phyloP scores from a whole-genome alignment of 1,140 invertebrate genomes.

The Tetragonula clypearis region DNA sequence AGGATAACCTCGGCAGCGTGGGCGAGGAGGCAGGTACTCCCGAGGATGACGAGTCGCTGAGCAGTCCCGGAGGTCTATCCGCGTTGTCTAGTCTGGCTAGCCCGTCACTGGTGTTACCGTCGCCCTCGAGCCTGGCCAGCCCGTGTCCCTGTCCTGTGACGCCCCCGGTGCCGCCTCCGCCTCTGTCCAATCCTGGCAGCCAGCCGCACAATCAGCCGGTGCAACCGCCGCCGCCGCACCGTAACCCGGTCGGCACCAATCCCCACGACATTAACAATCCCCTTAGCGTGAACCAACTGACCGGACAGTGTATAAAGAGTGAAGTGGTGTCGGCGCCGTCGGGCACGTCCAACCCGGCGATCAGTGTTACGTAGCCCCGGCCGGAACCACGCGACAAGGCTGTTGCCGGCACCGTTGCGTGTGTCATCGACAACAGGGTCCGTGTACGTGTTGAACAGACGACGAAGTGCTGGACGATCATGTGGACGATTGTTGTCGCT shows the following conservation, averaged over 20 bases:
- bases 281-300: constrained; percentile 93
- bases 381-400: constrained; percentile 80
- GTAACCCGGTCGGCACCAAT: constrained; percentile 93
- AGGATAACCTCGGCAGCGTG: constrained; percentile 90
- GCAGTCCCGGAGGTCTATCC: constrained; percentile 89
- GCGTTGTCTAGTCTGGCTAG: constrained; percentile 90
- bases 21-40: constrained; percentile 86
- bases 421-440: constrained; percentile 78
- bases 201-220: constrained; percentile 61
- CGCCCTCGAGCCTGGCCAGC: constrained; percentile 86
- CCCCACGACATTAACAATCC: constrained; percentile 95
- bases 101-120: constrained; percentile 86
- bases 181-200: constrained; percentile 72
- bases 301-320: constrained; percentile 87
- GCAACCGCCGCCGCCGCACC: constrained; percentile 81
- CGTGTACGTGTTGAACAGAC: constrained; percentile 71
- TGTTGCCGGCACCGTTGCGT: constrained; percentile 69
- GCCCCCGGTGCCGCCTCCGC: constrained; percentile 79
- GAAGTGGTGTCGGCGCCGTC: constrained; percentile 77
- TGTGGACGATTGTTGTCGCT: background rate
- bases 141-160: constrained; percentile 82
- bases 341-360: constrained; percentile 83
- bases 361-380: constrained; percentile 85
- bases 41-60: constrained; percentile 88
- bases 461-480: constrained; percentile 42